A percentile compares a stretch with the other conserved stretches of the same genome.
Conservation (phyloP, 2,888 invertebrate genomes). For the Rotaria macrura region DNA sequence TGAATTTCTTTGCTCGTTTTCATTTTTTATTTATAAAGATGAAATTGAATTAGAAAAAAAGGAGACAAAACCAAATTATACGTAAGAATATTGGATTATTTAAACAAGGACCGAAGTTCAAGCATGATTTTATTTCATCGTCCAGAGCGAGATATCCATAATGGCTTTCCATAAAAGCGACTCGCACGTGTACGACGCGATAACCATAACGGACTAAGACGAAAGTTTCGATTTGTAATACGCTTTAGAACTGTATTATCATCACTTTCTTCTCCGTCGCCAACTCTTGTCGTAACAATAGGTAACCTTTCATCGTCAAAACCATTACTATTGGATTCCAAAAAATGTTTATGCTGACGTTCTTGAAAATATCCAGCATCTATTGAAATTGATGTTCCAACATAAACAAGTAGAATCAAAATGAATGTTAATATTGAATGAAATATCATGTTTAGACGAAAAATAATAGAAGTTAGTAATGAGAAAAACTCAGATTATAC, state of each 20-base stretch:
- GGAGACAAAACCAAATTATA: not conserved
- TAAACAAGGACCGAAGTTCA: not conserved
- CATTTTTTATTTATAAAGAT: too few species aligned
- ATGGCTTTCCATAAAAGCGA: slow-evolving; percentile 17
- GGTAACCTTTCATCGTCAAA: not conserved
- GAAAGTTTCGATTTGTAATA: not conserved
- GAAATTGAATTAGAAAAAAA: too few species aligned
- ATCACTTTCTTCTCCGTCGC: not conserved
- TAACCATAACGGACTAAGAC: not conserved
- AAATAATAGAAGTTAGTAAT: not conserved
- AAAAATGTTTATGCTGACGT: not conserved
- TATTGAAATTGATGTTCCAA: not conserved
- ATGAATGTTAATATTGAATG: not conserved
- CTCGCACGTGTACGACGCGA: not conserved
- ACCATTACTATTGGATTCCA: too few species aligned
- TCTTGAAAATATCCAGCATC: not conserved
- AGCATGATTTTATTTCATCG: not conserved
- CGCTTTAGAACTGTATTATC: not conserved
- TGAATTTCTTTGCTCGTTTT: too few species aligned
- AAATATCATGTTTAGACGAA: not conserved
- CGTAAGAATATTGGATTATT: not conserved
- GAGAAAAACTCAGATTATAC: not conserved
- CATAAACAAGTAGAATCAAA: not conserved
- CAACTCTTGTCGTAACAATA: not conserved
- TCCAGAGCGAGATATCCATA: not conserved